Base-by-base conservation (phyloP, 2,888 invertebrate genomes). In the Harpagoxenus sublaevis region DNA sequence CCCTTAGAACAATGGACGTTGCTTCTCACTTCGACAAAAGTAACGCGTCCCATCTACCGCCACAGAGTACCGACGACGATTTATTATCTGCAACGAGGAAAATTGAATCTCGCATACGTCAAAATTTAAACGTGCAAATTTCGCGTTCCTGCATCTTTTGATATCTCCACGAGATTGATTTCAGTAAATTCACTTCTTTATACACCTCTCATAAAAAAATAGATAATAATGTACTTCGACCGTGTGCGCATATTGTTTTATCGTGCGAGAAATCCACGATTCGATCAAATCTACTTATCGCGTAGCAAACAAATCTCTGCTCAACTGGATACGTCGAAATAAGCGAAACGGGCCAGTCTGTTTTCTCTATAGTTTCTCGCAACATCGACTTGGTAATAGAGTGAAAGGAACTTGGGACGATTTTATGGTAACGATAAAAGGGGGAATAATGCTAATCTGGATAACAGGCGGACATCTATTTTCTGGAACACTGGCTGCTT, bases 381-480 rank as follows among this genome's bases (percentile, higher is more conserved):
- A 51, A 35, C 79, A 81, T 73, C 31, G 77, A 78, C 42, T 66
- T 55, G 66, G 48, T 48, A 62, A 62, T 62, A 45, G 35, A 62
- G 42, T 42, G 60, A 71, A 55, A 55, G 71, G 74, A 55, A 78
- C 28, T 55, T 18, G 42, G 18, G 15, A 39, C n/a, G 8, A 83
- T 83, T 65, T 70, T 71, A 65, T 48, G 63, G 71, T 23, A 63
- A 79, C 55, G 70, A 71, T 71, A 55, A 79, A 65, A 39, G 65
- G 57, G 39, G 45, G 39, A 39, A 45, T 71, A 79, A 87, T 86
- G 85, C 65, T 84, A 87, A 89, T 89, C 82, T 71, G 55, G 23
- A 84, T 87, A 88, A 87, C 85, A 87, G 42, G 84, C 83, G 82
- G 84, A 89, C 84, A 86, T 51, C 75, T 70, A 88, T 87, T 86